Evolutionary conservation across 1,140 invertebrate genomes (phyloP).

Genomic region (Lethocerus indicus): DNA sequence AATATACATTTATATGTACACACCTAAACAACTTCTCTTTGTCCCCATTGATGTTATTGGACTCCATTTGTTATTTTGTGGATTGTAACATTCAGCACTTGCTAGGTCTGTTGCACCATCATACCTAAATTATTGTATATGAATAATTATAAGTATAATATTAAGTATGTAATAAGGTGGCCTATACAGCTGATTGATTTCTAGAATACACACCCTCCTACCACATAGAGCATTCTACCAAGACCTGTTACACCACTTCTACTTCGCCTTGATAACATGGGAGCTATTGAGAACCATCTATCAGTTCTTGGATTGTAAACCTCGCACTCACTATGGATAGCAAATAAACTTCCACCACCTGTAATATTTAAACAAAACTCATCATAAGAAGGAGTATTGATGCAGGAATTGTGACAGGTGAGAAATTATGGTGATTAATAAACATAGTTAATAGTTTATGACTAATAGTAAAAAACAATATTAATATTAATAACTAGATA

Average conservation of each 20-base stretch:
- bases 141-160: not conserved
- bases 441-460: not conserved
- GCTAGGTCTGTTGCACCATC: constrained; percentile 47
- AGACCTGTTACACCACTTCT: constrained; percentile 42
- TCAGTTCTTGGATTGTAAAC: constrained; percentile 47
- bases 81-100: constrained; percentile 46
- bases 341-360: constrained; percentile 52
- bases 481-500: too few relatives aligned
- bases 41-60: constrained; percentile 58
- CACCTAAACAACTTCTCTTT: constrained; percentile 46
- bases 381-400: not conserved
- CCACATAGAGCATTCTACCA: constrained; percentile 39
- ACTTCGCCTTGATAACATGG: constrained; percentile 40
- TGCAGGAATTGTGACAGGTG: not conserved
- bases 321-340: constrained; percentile 54
- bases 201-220: constrained; percentile 32
- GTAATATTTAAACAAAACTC: not conserved
- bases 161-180: not conserved
- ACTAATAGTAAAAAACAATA: too few relatives aligned
- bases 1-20: constrained; percentile 6
- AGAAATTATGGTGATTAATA: not conserved
- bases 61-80: constrained; percentile 37
- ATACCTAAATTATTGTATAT: constrained; percentile 30
- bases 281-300: constrained; percentile 40
- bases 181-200: not conserved